Percentiles rank a stretch among this genome's conserved stretches.
phyloP scores from a whole-genome alignment of 2,797 vertebrate species.

The Paedocypris micromegethes region DNA sequence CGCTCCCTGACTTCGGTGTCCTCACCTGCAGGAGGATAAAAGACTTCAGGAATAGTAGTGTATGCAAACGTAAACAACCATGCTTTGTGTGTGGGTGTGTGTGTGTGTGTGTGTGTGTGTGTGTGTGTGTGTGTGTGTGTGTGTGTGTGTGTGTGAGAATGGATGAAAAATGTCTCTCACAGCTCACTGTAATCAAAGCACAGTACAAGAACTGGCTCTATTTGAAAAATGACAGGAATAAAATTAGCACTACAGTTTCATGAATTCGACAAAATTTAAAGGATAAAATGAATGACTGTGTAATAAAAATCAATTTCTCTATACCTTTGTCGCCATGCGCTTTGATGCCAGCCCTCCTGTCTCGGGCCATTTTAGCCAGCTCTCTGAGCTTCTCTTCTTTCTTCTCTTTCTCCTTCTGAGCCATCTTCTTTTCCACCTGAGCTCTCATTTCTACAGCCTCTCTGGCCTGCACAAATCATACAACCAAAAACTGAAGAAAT shows the following conservation, averaged over 20 bases:
- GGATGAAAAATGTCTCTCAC: too few relatives aligned
- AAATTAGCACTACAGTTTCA: too few relatives aligned
- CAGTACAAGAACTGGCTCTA: too few relatives aligned
- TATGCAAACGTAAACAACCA: too few relatives aligned
- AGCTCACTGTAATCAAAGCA: too few relatives aligned
- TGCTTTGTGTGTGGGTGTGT: too few relatives aligned
- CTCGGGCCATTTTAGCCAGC: slow-evolving; percentile 91
- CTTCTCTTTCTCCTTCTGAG: slow-evolving; percentile 97
- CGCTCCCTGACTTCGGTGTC: slow-evolving; percentile 88
- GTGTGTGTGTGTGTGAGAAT: too few relatives aligned
- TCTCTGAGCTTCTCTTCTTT: slow-evolving; percentile 95
- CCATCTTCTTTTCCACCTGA: slow-evolving; percentile 99
- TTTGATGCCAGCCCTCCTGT: slow-evolving; percentile 96
- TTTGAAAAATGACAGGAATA: too few relatives aligned
- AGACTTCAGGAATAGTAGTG: not conserved
- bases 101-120: too few relatives aligned
- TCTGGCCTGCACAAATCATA: slow-evolving; percentile 73
- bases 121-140: too few relatives aligned
- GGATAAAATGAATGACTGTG: too few relatives aligned
- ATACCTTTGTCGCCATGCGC: slow-evolving; percentile 93
- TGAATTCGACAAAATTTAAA: not conserved
- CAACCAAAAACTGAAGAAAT: not conserved
- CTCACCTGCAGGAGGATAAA: slow-evolving; percentile 65
- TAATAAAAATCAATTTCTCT: not conserved
- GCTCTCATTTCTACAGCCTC: slow-evolving; percentile 98